Evolutionary conservation across 1,140 invertebrate genomes (phyloP), one percentile per base, ranked within the genome.

Genomic region (Trinorchestia longiramus): DNA sequence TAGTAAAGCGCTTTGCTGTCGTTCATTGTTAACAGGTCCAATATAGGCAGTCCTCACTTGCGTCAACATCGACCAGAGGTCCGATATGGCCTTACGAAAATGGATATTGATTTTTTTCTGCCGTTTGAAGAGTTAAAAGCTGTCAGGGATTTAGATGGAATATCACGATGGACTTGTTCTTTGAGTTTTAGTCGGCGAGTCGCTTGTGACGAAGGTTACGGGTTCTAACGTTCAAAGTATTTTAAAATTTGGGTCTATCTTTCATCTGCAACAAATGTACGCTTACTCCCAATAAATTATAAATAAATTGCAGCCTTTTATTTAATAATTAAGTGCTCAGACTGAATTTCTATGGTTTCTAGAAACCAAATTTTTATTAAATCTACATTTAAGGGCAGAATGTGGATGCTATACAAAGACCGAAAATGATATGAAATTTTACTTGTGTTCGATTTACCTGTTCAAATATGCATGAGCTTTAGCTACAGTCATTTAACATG

Each of bases 51-150:
- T 36, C 62, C 62, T 77, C 62, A 23, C 62, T 77, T 77, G 62
- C 62, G 62, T 77, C 62, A 77, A 77, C 62, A 77, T 6, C 62
- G 62, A 28, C 62, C 62, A 28, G 62, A 77, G 11, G 62, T 77
- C 62, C 62, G 62, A 77, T 77, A 77, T 36, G 62, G 11, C 62
- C 62, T 77, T 77, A 77, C 62, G 62, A 77, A 77, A 77, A 77
- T 77, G 62, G 62, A 77, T 77, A 77, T 77, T 77, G 62, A 77
- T 77, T 77, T 77, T 77, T 77, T 77, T 77, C 28, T 77, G 62
- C 28, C 62, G 62, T 77, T 77, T 77, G 62, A 77, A 77, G 62
- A 77, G 62, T 77, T 77, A 77, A 77, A 77, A 77, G 62, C 62
- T 77, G 62, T 77, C 62, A 11, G 36, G 19, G 47, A 19, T 53